Evolutionary conservation across 1,140 invertebrate genomes (phyloP), one percentile per base, ranked within the genome.

Genomic region (Aricia agestis): DNA sequence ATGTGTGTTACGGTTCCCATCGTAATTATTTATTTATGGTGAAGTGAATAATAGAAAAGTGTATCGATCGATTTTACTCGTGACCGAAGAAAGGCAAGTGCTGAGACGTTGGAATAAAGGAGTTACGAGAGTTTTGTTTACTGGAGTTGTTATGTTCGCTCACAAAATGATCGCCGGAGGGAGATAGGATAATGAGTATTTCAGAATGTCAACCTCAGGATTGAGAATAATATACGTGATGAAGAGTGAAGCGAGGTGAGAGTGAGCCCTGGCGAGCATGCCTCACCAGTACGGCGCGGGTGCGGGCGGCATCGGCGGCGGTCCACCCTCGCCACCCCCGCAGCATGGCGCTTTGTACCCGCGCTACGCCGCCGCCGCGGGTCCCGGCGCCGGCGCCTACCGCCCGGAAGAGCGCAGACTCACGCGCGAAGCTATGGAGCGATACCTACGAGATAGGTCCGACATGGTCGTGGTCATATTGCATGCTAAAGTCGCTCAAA

Each of bases 401-500:
- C 93, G 95, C 42, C 93, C 94, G 17, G 97, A 97, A 82, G 97
- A 97, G 76, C 96, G 97, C 77, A 93, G 97, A 71, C 93, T 98
- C 42, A 98, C 96, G 11, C 94, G 98, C 61, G 98, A 99, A 79
- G 97, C 98, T 13, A 99, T 99, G 98, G 97, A 98, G 85, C 95
- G 97, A 59, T 99, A 99, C 88, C 93, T 99, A 68, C 94, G 97
- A 36, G 98, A 99, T 79, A 94, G 97, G 78, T 97, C 97, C 76
- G 98, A 99, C 87, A 98, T 99, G 96, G 95, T 98, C 4, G 95
- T 99, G 19, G 97, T 99, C 5, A 99, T 99, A 72, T 93, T 99
- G 66, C 99, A 99, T 92, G 99, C 99, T 6, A 99, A 99, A 94
- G 97, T 98, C 36, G 99, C 99, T 17, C 99, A 99, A 90, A 99